phyloP scores from a whole-genome alignment of 2,797 vertebrate species.

The Cheirogaleus major region DNA sequence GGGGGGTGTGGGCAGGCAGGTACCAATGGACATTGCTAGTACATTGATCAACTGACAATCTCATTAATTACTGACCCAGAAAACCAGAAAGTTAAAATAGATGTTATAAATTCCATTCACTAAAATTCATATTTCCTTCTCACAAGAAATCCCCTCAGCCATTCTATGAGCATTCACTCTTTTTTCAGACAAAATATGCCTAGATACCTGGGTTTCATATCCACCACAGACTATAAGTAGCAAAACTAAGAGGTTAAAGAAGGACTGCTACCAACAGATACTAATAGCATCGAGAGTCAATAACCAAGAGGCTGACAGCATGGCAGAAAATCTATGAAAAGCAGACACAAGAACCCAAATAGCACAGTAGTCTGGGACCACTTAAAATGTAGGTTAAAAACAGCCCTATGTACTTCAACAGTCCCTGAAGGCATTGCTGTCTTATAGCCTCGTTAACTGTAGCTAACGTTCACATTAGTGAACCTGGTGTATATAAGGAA shows the following conservation, averaged over 20 bases:
- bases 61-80: neutral
- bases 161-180: neutral
- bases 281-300: neutral
- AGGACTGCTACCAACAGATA: neutral
- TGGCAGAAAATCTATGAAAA: constrained; percentile 69
- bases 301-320: neutral
- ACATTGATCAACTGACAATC: neutral
- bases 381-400: constrained; percentile 67
- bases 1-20: neutral
- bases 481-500: constrained; percentile 15
- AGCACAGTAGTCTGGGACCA: constrained; percentile 39
- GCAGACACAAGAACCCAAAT: constrained; percentile 53
- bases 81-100: constrained; percentile 21
- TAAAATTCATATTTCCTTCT: neutral
- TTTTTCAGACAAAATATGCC: neutral
- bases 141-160: neutral
- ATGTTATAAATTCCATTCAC: neutral
- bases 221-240: neutral
- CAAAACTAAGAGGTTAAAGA: constrained; percentile 26
- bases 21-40: neutral
- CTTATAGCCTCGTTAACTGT: constrained; percentile 43
- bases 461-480: constrained; percentile 39
- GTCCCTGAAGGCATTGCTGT: constrained; percentile 41
- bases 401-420: neutral
- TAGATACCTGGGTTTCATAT: neutral